Conservation (phyloP, 2,888 invertebrate species). For the Parasteatoda lunata region DNA sequence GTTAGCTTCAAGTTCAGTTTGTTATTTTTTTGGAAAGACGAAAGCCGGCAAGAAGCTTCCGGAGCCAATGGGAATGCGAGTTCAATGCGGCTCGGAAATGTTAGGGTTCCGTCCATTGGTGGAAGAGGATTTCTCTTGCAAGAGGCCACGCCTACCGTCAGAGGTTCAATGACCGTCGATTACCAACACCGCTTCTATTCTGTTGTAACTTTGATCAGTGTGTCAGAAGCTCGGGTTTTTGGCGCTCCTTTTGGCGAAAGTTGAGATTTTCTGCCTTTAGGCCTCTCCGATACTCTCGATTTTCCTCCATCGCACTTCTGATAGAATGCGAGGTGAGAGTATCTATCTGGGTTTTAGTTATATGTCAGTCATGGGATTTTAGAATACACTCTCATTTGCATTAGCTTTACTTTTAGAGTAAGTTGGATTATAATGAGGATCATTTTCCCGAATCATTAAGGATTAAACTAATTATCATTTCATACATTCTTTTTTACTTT, state of each 20-base stretch:
- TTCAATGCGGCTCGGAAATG: slow-evolving; percentile 33
- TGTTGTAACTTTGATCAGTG: slow-evolving; percentile 58
- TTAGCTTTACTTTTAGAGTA: too few species aligned
- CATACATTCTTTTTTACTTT: too few species aligned
- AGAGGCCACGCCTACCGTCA: slow-evolving; percentile 39
- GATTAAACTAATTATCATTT: too few species aligned
- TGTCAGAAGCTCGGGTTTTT: slow-evolving; percentile 43
- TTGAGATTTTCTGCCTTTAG: slow-evolving; percentile 36
- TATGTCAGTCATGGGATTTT: neutral
- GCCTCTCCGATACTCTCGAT: slow-evolving; percentile 49
- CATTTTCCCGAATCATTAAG: too few species aligned
- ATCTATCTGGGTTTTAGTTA: slow-evolving; percentile 12
- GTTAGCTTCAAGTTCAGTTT: slow-evolving; percentile 58
- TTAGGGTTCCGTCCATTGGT: slow-evolving; percentile 60
- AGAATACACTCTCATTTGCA: too few species aligned
- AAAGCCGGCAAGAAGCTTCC: slow-evolving; percentile 36
- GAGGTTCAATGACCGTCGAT: slow-evolving; percentile 65
- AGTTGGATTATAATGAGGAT: too few species aligned
- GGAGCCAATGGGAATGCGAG: slow-evolving; percentile 28
- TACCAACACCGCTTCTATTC: neutral
- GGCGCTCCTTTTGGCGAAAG: slow-evolving; percentile 62
- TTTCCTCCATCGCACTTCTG: slow-evolving; percentile 31
- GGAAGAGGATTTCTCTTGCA: slow-evolving; percentile 18
- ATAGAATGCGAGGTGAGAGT: neutral
- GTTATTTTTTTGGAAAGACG: slow-evolving; percentile 27